A percentile compares a stretch with the other conserved stretches of the same genome.
phyloP scores from a whole-genome alignment of 1,140 invertebrate species.

The Coptotermes formosanus region DNA sequence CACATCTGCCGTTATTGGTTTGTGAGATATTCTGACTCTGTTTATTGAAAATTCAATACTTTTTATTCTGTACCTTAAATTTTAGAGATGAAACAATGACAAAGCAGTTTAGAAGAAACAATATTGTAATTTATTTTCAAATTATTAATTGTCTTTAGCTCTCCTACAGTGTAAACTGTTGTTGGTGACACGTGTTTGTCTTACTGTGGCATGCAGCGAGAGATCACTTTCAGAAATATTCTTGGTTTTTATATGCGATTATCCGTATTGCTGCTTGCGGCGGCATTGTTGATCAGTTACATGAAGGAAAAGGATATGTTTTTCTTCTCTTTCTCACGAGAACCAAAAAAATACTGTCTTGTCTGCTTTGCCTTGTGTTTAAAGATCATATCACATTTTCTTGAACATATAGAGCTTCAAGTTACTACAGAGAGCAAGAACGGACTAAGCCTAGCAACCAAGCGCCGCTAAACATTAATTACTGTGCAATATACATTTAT shows the following conservation, averaged over 20 bases:
- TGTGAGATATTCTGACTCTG: too few species aligned
- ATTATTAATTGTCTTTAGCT: too few species aligned
- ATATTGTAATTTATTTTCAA: too few species aligned
- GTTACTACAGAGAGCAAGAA: neutral
- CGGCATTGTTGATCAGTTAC: conserved; percentile 4
- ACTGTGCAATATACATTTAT: neutral
- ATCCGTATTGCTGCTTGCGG: neutral
- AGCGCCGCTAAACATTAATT: neutral
- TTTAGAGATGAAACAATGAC: too few species aligned
- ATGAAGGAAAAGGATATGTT: neutral
- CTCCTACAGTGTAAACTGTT: too few species aligned
- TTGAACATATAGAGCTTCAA: neutral
- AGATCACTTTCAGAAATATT: neutral
- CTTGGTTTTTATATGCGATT: neutral
- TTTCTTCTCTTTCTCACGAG: neutral
- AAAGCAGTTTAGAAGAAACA: too few species aligned
- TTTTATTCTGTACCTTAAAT: too few species aligned
- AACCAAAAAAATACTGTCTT: conserved; percentile 8
- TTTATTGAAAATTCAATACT: too few species aligned
- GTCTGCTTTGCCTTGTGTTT: neutral
- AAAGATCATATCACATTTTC: conserved; percentile 16
- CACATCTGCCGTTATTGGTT: too few species aligned
- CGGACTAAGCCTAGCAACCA: neutral
- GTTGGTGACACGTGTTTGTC: too few species aligned
- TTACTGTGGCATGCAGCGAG: neutral